Evolutionary conservation across 2,113 vertebrate genomes (phyloP).

Genomic region (Halcyon malimbica): DNA sequence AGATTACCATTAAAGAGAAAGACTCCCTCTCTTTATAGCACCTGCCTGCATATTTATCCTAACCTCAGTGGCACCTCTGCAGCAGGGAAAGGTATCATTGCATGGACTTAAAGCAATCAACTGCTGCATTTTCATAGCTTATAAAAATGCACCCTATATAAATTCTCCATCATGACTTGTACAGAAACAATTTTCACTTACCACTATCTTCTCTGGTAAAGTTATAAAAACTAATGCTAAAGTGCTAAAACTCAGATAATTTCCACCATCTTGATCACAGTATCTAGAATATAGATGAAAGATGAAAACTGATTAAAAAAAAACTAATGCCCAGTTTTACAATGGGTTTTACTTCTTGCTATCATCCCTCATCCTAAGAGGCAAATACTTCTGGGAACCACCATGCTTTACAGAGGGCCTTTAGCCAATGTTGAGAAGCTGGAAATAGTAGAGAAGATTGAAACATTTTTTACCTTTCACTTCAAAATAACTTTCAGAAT

Average conservation of each 20-base stretch:
- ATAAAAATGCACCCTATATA: background rate
- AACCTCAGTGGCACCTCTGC: background rate
- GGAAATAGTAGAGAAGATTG: background rate
- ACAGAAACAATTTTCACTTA: background rate
- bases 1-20: background rate
- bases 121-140: background rate
- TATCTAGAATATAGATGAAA: background rate
- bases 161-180: background rate
- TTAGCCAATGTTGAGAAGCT: background rate
- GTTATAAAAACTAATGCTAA: background rate
- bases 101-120: background rate
- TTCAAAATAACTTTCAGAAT: background rate
- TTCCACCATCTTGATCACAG: background rate
- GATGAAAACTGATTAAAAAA: background rate
- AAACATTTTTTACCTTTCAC: background rate
- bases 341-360: background rate
- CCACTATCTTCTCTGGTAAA: background rate
- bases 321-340: background rate
- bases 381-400: background rate
- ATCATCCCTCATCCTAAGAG: background rate
- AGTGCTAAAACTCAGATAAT: background rate
- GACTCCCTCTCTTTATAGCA: background rate
- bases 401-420: background rate
- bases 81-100: background rate
- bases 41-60: background rate